phyloP scores from a whole-genome alignment of 2,888 invertebrate genomes.

The Barypeithes pellucidus region DNA sequence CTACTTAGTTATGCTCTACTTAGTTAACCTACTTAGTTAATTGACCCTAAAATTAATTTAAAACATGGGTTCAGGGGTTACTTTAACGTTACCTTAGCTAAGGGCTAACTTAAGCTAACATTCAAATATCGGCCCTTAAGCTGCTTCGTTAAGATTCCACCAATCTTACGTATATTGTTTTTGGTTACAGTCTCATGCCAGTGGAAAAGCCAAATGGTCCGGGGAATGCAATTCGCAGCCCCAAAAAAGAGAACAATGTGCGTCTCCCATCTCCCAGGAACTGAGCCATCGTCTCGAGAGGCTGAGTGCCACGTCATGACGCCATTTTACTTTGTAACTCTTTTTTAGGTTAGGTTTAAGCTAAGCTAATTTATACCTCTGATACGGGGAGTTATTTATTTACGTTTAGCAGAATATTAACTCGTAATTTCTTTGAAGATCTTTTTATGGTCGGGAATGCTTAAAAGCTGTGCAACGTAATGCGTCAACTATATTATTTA shows the following conservation, averaged over 20 bases:
- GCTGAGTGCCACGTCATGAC: constrained; percentile 72
- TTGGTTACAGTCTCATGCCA: constrained; percentile 78
- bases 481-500: no score
- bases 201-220: constrained; percentile 81
- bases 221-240: constrained; percentile 75
- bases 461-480: constrained; percentile 26
- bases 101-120: no score
- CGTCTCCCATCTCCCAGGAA: constrained; percentile 70
- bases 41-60: no score
- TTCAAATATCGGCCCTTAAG: no score
- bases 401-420: constrained; percentile 40
- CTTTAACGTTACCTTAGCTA: no score
- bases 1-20: no score
- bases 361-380: constrained; percentile 48
- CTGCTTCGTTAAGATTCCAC: no score
- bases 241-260: constrained; percentile 43
- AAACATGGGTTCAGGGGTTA: no score
- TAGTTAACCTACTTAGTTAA: no score
- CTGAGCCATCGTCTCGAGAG: constrained; percentile 73
- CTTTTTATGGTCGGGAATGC: constrained; percentile 11
- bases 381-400: constrained; percentile 52
- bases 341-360: constrained; percentile 34
- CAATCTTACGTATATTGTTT: no score
- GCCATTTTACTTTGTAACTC: constrained; percentile 69
- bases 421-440: constrained; percentile 22